Base-by-base conservation (phyloP, 2,888 invertebrate species). In the Hydrotaea diabolus region DNA sequence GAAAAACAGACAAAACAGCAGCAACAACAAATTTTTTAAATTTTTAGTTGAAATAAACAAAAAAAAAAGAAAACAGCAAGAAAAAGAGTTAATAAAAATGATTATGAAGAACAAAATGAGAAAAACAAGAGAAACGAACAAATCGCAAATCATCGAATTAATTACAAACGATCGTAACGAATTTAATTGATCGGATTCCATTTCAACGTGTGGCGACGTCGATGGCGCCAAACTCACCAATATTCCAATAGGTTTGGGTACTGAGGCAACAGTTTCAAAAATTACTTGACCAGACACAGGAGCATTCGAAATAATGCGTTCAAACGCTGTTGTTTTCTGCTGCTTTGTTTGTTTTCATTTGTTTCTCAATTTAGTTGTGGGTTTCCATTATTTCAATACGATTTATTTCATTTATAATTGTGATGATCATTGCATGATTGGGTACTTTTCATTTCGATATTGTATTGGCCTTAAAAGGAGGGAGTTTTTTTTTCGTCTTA, bases 81-180 rank as follows among this genome's bases (percentile, higher is more conserved):
- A 57, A 57, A 7, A 43, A 26, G 19, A 17, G n/a, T 2, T 2
- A 43, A 55, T 46, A 66, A 49, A 19, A 59, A 36, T 39, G 9
- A 59, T 59, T 59, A 26, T 11, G 66, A 66, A 66, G 21, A 39
- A 39, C 66, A 66, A 66, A 66, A 66, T 66, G 55, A 21, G 13
- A 43, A 43, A 3, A 9, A 43, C 15, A 76, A 76, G n/a, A n/a
- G n/a, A n/a, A 49, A 49, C 59, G 19, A 74, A 78, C 43, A 88
- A 90, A 88, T 86, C 88, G 90, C 89, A 87, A 89, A 89, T 90
- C 90, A 90, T 90, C 87, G 86, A 86, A 88, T 87, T 89, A 91
- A 91, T 91, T 91, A 90, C 90, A 91, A 91, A 91, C 89, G 88
- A 90, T 90, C 90, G 88, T 89, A 91, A 87, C 91, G 90, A 90